phyloP scores from a whole-genome alignment of 2,113 vertebrate species.

The Nycticryphes semicollaris region DNA sequence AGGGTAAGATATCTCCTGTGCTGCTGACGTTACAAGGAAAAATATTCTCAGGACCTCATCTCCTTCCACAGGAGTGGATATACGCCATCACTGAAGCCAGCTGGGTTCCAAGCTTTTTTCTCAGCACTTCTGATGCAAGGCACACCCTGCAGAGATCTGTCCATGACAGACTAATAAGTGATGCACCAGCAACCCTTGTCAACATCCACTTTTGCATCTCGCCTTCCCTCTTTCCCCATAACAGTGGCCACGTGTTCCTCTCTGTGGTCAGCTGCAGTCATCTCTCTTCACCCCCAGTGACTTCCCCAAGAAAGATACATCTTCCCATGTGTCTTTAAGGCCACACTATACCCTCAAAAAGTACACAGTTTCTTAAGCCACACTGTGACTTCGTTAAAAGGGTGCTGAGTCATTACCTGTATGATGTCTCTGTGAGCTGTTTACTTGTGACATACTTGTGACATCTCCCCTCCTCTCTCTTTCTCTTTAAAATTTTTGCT shows the following conservation, averaged over 20 bases:
- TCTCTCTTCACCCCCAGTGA: neutral
- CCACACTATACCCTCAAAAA: rapidly evolving
- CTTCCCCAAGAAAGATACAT: neutral
- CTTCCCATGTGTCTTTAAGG: neutral
- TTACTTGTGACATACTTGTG: neutral
- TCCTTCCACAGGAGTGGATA: neutral
- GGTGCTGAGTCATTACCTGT: neutral
- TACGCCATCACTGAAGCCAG: neutral
- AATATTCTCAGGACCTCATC: neutral
- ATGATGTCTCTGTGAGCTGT: neutral
- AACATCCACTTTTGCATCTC: neutral
- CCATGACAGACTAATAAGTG: neutral
- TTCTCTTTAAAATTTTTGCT: neutral
- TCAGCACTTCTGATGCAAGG: neutral
- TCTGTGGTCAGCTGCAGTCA: neutral
- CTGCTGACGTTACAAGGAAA: neutral
- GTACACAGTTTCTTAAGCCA: neutral
- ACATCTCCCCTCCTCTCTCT: too few relatives aligned
- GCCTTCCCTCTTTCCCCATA: neutral
- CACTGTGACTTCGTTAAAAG: neutral
- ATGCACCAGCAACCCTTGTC: rapidly evolving
- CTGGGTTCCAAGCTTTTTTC: neutral
- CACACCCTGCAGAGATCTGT: neutral
- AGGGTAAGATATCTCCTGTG: neutral
- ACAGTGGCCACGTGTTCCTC: rapidly evolving